Evolutionary conservation across 2,113 vertebrate species (phyloP).

Genomic region (Myotis davidii): DNA sequence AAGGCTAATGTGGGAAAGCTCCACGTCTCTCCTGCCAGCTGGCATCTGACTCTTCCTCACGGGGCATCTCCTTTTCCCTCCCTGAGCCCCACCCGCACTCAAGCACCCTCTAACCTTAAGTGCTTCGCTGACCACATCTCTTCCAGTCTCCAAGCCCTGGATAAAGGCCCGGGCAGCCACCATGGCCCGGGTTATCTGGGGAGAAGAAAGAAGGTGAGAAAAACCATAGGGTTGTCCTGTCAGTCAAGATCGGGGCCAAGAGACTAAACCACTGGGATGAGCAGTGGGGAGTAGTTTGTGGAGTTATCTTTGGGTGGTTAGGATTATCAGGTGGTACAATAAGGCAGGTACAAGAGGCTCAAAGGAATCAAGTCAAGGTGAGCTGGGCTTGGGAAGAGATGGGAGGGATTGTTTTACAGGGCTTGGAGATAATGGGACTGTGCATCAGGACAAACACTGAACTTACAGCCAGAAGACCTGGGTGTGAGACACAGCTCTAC

Average conservation of each 20-base stretch:
- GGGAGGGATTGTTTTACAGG: neutral
- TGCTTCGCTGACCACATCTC: conserved; percentile 90
- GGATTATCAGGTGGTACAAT: neutral
- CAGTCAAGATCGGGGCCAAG: conserved; percentile 26
- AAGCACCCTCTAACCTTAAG: conserved; percentile 86
- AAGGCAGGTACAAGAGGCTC: neutral
- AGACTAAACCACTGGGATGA: neutral
- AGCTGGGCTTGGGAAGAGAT: conserved; percentile 21
- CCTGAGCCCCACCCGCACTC: neutral
- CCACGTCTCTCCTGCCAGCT: neutral
- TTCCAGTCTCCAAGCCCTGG: conserved; percentile 89
- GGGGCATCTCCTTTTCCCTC: neutral
- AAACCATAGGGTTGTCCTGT: neutral
- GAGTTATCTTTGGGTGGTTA: neutral
- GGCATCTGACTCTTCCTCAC: neutral
- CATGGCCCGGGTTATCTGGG: conserved; percentile 89
- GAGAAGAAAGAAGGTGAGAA: neutral
- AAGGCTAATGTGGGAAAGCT: neutral
- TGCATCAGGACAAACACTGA: conserved; percentile 5
- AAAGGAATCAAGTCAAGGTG: neutral
- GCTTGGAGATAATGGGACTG: neutral
- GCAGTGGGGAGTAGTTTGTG: neutral
- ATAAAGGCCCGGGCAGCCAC: conserved; percentile 90
- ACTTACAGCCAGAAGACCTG: conserved; percentile 4
- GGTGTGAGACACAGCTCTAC: neutral